These are phyloP conservation scores for Linnaemya tessellans DNA, from an alignment of 2,888 invertebrate species.

Conservation along the genomic window DNA sequence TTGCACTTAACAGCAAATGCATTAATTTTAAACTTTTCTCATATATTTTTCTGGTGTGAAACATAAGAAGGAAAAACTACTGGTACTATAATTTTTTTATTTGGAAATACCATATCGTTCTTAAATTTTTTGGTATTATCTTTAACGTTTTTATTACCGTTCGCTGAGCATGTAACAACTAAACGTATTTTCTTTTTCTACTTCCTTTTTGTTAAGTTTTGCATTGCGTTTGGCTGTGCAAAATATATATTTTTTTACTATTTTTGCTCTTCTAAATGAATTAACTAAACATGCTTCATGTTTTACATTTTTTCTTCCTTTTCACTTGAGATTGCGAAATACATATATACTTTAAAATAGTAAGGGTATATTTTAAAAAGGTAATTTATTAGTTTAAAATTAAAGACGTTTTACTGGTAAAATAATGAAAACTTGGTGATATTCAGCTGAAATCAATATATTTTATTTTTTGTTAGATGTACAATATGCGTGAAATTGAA, in stretches of 20 bases:
- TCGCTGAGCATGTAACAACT: slow-evolving; percentile 60
- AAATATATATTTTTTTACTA: not conserved
- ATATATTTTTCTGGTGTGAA: slow-evolving; percentile 64
- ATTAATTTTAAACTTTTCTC: slow-evolving; percentile 71
- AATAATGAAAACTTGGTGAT: not conserved
- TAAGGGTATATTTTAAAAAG: slow-evolving; percentile 17
- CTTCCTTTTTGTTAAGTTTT: not conserved
- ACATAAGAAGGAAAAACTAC: slow-evolving; percentile 22
- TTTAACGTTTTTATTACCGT: slow-evolving; percentile 61
- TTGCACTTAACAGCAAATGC: slow-evolving; percentile 68
- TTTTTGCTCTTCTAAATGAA: slow-evolving; percentile 32
- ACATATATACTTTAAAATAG: slow-evolving; percentile 20
- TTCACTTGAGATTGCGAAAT: slow-evolving; percentile 51
- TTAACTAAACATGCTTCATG: slow-evolving; percentile 50
- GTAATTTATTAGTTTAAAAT: slow-evolving; percentile 18
- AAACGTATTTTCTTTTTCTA: slow-evolving; percentile 23
- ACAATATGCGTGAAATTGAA: no score
- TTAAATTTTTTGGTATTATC: slow-evolving; percentile 66
- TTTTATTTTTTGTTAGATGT: no score
- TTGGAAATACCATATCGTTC: not conserved
- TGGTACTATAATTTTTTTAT: slow-evolving; percentile 11
- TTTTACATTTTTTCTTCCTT: slow-evolving; percentile 40
- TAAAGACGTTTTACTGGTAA: not conserved
- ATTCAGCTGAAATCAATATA: no score
- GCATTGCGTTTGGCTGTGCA: slow-evolving; percentile 36